Percentiles rank a stretch among this genome's conserved stretches.
Evolutionary conservation across 2,888 invertebrate species (phyloP).

Genomic region (Drosophila dives): DNA sequence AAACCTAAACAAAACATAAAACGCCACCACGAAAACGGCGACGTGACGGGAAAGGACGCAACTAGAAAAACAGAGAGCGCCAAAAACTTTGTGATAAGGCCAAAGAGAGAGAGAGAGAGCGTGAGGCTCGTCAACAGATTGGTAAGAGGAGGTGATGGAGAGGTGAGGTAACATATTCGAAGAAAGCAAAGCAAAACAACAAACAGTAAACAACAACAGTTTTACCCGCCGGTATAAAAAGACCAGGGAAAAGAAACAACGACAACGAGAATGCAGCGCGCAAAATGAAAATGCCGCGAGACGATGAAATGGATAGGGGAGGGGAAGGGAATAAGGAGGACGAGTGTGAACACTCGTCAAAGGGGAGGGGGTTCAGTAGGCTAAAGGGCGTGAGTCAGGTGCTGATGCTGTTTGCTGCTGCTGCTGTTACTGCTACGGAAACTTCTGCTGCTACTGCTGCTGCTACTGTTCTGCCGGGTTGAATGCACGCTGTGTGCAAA

Average conservation of each 20-base stretch:
- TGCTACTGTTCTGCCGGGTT: slow-evolving; percentile 65
- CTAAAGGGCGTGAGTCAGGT: slow-evolving; percentile 41
- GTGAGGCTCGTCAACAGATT: background rate
- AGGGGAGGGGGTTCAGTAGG: background rate
- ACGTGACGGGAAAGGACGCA: slow-evolving; percentile 21
- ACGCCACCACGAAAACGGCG: slow-evolving; percentile 47
- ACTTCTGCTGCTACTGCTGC: slow-evolving; percentile 14
- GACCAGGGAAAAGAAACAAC: slow-evolving; percentile 39
- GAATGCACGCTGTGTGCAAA: slow-evolving; percentile 67
- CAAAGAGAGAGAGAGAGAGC: slow-evolving; percentile 46
- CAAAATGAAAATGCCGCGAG: slow-evolving; percentile 54
- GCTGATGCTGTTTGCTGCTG: slow-evolving; percentile 39
- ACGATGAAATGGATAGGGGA: slow-evolving; percentile 27
- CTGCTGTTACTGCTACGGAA: slow-evolving; percentile 3
- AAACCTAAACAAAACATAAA: slow-evolving; percentile 81
- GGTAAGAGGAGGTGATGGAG: background rate
- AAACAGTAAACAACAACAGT: slow-evolving; percentile 60
- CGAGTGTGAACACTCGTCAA: slow-evolving; percentile 25
- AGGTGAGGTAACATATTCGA: slow-evolving; percentile 9
- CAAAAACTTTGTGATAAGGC: slow-evolving; percentile 73
- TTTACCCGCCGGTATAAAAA: slow-evolving; percentile 60
- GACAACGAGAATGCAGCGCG: slow-evolving; percentile 49
- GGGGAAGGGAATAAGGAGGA: slow-evolving; percentile 20
- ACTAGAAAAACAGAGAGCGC: slow-evolving; percentile 68
- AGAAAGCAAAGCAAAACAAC: slow-evolving; percentile 46